phyloP scores from a whole-genome alignment of 2,113 vertebrate species.

The Hypomesus transpacificus region DNA sequence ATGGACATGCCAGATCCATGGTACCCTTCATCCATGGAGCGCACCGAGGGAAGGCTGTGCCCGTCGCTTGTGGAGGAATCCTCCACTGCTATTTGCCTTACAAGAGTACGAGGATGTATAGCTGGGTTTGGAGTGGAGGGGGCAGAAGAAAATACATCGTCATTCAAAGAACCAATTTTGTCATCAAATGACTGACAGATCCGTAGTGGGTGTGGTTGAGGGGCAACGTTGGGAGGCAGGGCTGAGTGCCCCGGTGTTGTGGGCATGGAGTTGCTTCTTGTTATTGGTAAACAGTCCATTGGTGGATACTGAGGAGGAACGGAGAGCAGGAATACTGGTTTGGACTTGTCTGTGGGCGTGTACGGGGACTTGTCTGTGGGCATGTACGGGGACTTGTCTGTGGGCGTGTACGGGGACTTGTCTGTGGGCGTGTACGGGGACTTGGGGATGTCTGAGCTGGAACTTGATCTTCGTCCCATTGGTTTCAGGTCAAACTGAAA shows the following conservation, averaged over 20 bases:
- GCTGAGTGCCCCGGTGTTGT: constrained; percentile 87
- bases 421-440: constrained; percentile 97
- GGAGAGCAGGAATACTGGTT: constrained; percentile 93
- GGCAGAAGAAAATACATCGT: constrained; percentile 90
- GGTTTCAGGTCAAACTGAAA: constrained; percentile 99
- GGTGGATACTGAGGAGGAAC: constrained; percentile 83
- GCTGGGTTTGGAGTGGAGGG: constrained; percentile 81
- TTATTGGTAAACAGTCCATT: constrained; percentile 96
- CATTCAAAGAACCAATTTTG: constrained; percentile 84
- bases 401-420: too few species aligned
- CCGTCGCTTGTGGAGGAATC: constrained; percentile 82
- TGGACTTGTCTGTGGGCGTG: constrained; percentile 95
- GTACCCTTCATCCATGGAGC: constrained; percentile 83
- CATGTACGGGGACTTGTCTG: constrained; percentile 97
- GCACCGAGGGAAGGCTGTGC: constrained; percentile 72
- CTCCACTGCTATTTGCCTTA: constrained; percentile 91
- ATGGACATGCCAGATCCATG: constrained; percentile 67
- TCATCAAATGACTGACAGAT: constrained; percentile 97
- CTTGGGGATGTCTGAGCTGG: constrained; percentile 97
- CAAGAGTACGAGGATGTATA: constrained; percentile 85
- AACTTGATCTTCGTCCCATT: constrained; percentile 90
- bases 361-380: constrained; percentile 97
- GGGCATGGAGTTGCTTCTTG: constrained; percentile 97
- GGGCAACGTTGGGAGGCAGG: constrained; percentile 79
- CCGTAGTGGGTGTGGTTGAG: constrained; percentile 82